These are phyloP conservation scores for Capricornis sumatraensis DNA, from an alignment of 2,113 vertebrate genomes.

Conservation along the genomic window DNA sequence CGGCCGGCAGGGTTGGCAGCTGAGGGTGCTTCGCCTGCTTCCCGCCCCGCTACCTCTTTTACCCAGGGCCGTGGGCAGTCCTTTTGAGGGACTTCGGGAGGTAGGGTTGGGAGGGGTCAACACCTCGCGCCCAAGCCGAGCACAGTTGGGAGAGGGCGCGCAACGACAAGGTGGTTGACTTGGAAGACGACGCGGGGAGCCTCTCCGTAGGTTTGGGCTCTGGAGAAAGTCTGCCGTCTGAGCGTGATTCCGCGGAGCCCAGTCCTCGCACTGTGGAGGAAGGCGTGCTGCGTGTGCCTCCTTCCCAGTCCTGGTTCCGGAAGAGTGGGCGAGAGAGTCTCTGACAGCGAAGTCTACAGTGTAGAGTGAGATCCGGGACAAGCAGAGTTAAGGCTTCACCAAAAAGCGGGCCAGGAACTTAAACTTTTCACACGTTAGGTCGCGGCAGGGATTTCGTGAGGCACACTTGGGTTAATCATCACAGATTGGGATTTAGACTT, in stretches of 20 bases:
- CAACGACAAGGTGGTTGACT: fast-evolving
- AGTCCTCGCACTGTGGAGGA: fast-evolving
- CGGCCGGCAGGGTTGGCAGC: fast-evolving
- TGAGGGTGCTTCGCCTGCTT: fast-evolving
- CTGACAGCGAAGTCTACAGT: background rate
- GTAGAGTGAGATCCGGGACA: background rate
- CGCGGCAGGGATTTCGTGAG: background rate
- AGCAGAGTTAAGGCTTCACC: background rate
- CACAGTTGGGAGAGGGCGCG: fast-evolving
- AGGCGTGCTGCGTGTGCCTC: fast-evolving
- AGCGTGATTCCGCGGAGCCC: fast-evolving
- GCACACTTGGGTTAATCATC: background rate
- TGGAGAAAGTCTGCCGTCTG: fast-evolving
- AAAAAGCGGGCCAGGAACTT: background rate
- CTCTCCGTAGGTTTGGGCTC: background rate
- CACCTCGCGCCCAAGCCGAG: fast-evolving
- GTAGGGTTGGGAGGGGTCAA: background rate
- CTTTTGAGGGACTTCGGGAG: background rate
- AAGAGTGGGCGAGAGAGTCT: background rate
- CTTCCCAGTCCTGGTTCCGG: background rate
- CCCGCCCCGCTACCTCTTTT: too few species aligned
- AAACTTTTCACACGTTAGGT: background rate
- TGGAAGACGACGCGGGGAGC: background rate
- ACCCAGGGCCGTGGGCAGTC: fast-evolving
- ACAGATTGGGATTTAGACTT: background rate